Evolutionary conservation across 1,140 invertebrate genomes (phyloP).

Genomic region (Pentalonia nigronervosa): DNA sequence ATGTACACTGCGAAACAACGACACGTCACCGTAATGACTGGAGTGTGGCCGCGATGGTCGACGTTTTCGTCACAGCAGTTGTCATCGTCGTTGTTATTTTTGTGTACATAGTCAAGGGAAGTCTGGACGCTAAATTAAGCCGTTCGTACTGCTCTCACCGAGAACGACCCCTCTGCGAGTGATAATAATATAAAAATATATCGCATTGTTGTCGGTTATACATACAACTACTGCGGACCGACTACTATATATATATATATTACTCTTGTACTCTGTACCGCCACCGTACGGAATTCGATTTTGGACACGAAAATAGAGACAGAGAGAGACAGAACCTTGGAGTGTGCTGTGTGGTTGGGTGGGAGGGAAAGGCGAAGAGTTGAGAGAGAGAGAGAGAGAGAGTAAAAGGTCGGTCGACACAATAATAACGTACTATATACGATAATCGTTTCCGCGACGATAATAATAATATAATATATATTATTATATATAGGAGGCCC

Average conservation of each 20-base stretch:
- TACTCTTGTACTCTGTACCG: neutral
- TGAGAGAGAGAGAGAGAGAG: neutral
- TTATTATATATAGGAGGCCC: neutral
- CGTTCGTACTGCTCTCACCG: neutral
- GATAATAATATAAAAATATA: conserved; percentile 7
- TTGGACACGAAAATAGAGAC: neutral
- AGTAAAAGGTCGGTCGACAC: neutral
- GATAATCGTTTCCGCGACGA: conserved; percentile 2
- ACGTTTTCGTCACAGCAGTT: neutral
- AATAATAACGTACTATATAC: neutral
- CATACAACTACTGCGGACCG: too few species aligned
- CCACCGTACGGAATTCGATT: neutral
- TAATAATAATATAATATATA: too few species aligned
- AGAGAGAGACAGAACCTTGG: neutral
- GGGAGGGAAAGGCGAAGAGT: neutral
- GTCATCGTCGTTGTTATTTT: neutral
- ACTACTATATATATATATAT: neutral
- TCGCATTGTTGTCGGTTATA: neutral
- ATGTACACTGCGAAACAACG: neutral
- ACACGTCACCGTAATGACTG: neutral
- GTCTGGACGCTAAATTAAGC: neutral
- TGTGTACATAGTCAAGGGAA: neutral
- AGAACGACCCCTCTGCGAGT: neutral
- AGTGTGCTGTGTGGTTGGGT: neutral
- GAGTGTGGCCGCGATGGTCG: neutral